Conservation (phyloP, 2,113 vertebrate genomes). For the Probosciger aterrimus region DNA sequence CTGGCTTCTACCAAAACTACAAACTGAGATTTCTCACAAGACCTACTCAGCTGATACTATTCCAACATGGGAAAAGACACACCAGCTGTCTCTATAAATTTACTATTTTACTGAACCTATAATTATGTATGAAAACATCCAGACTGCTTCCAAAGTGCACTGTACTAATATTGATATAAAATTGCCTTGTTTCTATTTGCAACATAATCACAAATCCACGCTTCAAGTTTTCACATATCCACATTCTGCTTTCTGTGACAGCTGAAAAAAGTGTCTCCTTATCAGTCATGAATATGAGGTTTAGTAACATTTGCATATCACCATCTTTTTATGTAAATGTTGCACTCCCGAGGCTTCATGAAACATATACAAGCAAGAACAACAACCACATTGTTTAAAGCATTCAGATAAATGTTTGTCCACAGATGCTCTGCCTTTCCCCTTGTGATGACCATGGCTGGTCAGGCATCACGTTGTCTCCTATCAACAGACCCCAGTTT, state of each 20-base stretch:
- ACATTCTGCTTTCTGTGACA: neutral
- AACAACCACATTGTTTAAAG: neutral
- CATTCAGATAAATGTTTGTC: neutral
- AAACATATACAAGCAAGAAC: neutral
- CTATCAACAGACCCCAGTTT: neutral
- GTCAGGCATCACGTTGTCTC: neutral
- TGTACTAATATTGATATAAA: constrained; percentile 31
- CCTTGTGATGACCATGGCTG: neutral
- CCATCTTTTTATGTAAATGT: neutral
- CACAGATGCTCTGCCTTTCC: neutral
- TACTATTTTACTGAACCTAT: neutral
- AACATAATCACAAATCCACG: neutral
- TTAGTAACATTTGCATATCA: neutral
- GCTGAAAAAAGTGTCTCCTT: neutral
- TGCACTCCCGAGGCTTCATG: neutral
- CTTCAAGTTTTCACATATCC: neutral
- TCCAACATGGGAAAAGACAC: neutral
- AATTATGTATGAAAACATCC: constrained; percentile 12
- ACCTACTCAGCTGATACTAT: neutral
- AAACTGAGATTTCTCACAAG: neutral
- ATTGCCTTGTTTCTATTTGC: neutral
- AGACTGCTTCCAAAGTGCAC: constrained; percentile 6
- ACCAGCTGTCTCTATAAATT: neutral
- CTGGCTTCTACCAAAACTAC: neutral
- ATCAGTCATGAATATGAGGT: neutral